Percentiles rank a stretch among this genome's conserved stretches.
These are phyloP conservation scores for Batillaria attramentaria DNA, from an alignment of 1,140 invertebrate genomes.

Conservation along the genomic window DNA sequence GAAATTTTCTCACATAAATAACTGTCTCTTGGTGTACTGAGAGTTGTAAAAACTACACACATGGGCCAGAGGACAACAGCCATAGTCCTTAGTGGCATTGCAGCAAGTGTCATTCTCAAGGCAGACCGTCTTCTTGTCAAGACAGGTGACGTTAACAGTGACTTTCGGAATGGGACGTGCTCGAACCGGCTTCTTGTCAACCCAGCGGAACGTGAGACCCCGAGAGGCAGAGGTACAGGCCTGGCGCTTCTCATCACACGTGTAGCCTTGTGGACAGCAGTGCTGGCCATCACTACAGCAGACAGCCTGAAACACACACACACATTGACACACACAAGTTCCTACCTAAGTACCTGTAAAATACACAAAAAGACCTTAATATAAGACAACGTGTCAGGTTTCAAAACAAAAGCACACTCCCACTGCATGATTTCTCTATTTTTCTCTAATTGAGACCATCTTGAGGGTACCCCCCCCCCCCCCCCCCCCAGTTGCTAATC, in stretches of 20 bases:
- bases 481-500: neutral
- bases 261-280: conserved; percentile 50
- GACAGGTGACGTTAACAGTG: conserved; percentile 19
- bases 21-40: neutral
- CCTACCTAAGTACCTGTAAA: too few relatives aligned
- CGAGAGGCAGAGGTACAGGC: conserved; percentile 7
- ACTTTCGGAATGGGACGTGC: neutral
- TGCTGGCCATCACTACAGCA: conserved; percentile 50
- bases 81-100: conserved; percentile 19
- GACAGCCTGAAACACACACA: conserved; percentile 33
- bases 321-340: neutral
- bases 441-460: neutral
- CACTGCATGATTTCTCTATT: neutral
- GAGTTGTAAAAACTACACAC: conserved; percentile 12
- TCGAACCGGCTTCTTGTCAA: conserved; percentile 26
- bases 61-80: conserved; percentile 29
- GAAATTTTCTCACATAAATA: neutral
- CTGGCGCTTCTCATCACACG: conserved; percentile 41
- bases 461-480: too few relatives aligned
- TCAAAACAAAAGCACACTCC: neutral
- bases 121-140: conserved; percentile 33
- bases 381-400: neutral
- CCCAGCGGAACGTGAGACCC: conserved; percentile 29
- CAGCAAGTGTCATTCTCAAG: conserved; percentile 35
- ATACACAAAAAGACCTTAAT: neutral